phyloP scores from a whole-genome alignment of 2,888 invertebrate species.

The Apotomis turbidana region DNA sequence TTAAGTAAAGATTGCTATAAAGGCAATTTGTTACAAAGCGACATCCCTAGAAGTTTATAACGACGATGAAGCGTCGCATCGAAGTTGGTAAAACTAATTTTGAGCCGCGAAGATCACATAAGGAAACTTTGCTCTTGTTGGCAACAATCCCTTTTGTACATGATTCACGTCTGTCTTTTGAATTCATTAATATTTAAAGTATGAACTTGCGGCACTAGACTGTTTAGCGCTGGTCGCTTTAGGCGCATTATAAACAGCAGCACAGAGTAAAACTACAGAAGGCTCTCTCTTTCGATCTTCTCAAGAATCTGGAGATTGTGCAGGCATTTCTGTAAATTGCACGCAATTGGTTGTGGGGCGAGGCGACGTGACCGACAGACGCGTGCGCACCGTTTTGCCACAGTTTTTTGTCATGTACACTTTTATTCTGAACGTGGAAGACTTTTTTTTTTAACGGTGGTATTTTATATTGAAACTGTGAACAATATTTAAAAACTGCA shows the following conservation, averaged over 20 bases:
- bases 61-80: slow-evolving; percentile 54
- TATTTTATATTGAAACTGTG: too few relatives aligned
- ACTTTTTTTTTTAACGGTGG: too few relatives aligned
- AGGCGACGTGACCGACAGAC: too few relatives aligned
- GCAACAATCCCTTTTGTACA: slow-evolving; percentile 37
- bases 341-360: too few relatives aligned
- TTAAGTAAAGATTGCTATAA: slow-evolving; percentile 40
- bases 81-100: slow-evolving; percentile 56
- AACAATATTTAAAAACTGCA: too few relatives aligned
- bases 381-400: too few relatives aligned
- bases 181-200: slow-evolving; percentile 32
- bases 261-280: too few relatives aligned
- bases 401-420: too few relatives aligned
- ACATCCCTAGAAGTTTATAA: slow-evolving; percentile 50
- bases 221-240: neutral
- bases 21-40: slow-evolving; percentile 42
- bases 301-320: too few relatives aligned
- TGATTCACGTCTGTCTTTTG: slow-evolving; percentile 30
- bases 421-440: too few relatives aligned
- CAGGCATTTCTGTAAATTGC: too few relatives aligned
- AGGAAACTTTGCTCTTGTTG: slow-evolving; percentile 45
- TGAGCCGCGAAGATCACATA: slow-evolving; percentile 47
- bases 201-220: neutral
- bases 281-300: too few relatives aligned
- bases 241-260: neutral